phyloP scores from a whole-genome alignment of 2,888 invertebrate species.

The Chloroclystis v-ata region DNA sequence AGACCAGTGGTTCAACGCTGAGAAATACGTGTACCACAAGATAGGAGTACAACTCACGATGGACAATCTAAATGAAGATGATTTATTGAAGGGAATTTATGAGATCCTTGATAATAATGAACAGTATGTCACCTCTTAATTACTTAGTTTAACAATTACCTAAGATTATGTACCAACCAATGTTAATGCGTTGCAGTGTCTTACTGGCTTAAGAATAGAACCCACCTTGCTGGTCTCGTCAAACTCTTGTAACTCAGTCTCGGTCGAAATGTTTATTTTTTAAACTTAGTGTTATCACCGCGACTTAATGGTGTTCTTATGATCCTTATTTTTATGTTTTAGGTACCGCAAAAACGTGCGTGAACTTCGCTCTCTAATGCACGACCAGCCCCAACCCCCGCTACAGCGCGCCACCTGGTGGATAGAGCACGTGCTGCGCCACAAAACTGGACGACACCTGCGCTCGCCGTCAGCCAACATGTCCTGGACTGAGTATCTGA shows the following conservation, averaged over 20 bases:
- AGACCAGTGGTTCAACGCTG: slow-evolving; percentile 63
- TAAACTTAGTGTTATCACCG: too few species aligned
- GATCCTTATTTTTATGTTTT: too few species aligned
- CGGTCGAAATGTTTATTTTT: too few species aligned
- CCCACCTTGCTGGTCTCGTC: too few species aligned
- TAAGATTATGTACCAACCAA: too few species aligned
- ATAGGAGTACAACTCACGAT: slow-evolving; percentile 45
- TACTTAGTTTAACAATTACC: too few species aligned
- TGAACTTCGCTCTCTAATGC: slow-evolving; percentile 36
- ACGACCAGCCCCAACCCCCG: slow-evolving; percentile 51
- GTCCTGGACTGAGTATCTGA: slow-evolving; percentile 38
- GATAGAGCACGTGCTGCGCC: slow-evolving; percentile 64
- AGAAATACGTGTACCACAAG: slow-evolving; percentile 40
- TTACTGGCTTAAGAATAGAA: too few species aligned
- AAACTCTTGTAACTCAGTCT: too few species aligned
- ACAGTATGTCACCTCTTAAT: slow-evolving; percentile 27
- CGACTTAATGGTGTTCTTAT: too few species aligned
- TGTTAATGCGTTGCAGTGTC: too few species aligned
- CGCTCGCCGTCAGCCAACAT: slow-evolving; percentile 48
- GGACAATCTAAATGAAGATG: slow-evolving; percentile 37
- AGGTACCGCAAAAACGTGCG: slow-evolving; percentile 33
- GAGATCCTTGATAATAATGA: slow-evolving; percentile 36
- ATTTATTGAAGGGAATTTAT: slow-evolving; percentile 37
- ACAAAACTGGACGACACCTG: slow-evolving; percentile 55
- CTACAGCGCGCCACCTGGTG: slow-evolving; percentile 65